phyloP scores from a whole-genome alignment of 1,140 invertebrate genomes.

The Drosophila truncata region DNA sequence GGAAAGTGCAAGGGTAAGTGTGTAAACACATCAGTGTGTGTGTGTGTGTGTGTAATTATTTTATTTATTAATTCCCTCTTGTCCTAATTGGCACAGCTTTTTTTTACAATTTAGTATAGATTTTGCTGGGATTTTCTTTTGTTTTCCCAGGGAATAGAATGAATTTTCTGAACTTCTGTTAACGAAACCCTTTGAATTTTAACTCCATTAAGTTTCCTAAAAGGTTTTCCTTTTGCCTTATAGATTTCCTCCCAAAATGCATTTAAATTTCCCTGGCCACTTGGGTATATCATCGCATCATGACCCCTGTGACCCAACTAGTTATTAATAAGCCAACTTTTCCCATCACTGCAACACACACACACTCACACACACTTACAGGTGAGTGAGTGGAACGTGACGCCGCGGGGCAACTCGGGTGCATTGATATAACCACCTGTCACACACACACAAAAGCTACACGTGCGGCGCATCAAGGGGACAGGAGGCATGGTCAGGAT shows the following conservation, averaged over 20 bases:
- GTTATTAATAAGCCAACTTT: slow-evolving; percentile 19
- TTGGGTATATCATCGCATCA: slow-evolving; percentile 7
- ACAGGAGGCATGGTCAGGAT: not conserved
- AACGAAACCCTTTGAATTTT: not conserved
- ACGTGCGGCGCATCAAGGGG: slow-evolving; percentile 17
- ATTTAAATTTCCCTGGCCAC: slow-evolving; percentile 4
- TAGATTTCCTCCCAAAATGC: not conserved
- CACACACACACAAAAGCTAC: slow-evolving; percentile 46
- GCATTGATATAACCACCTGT: slow-evolving; percentile 77
- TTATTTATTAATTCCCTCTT: not conserved
- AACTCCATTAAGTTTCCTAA: not conserved
- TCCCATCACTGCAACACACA: slow-evolving; percentile 24
- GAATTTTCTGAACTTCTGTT: not conserved
- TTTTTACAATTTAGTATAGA: not conserved
- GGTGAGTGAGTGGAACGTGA: slow-evolving; percentile 35
- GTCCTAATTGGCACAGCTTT: not conserved
- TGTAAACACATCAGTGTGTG: slow-evolving; percentile 5
- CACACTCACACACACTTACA: slow-evolving; percentile 8
- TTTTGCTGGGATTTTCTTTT: not conserved
- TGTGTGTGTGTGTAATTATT: too few species aligned
- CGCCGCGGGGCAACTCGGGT: slow-evolving; percentile 29
- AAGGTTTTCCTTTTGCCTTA: not conserved
- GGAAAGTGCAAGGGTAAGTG: slow-evolving; percentile 49
- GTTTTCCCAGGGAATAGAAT: not conserved
- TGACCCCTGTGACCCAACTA: slow-evolving; percentile 23